Evolutionary conservation across 2,797 vertebrate genomes (phyloP).

Genomic region (Enteromius unitaeniatus): DNA sequence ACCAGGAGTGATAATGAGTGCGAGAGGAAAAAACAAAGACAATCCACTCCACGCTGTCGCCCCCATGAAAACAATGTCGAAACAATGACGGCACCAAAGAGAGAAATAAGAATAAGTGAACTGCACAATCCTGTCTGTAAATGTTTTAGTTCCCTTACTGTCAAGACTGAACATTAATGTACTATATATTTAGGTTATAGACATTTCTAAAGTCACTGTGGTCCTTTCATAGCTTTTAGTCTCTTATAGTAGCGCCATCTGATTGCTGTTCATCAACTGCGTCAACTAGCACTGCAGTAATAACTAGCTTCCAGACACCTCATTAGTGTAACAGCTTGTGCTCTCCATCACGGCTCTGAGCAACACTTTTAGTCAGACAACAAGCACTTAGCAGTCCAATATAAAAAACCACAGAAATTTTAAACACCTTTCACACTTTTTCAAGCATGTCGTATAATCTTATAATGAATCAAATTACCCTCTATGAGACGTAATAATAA

Average conservation of each 20-base stretch:
- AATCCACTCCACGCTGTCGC: slow-evolving; percentile 51
- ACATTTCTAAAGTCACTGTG: not conserved
- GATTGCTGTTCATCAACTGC: not conserved
- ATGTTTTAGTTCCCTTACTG: not conserved
- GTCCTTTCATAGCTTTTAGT: not conserved
- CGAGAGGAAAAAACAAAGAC: slow-evolving; percentile 64
- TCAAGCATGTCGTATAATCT: slow-evolving; percentile 1
- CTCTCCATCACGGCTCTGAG: slow-evolving; percentile 12
- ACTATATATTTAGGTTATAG: not conserved
- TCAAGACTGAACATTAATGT: not conserved
- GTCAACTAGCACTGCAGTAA: slow-evolving; percentile 18
- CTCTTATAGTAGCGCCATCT: slow-evolving; percentile 38
- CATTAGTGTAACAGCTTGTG: slow-evolving; percentile 38
- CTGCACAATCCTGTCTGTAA: slow-evolving; percentile 13
- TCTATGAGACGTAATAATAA: slow-evolving; percentile 6
- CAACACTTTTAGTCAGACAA: slow-evolving; percentile 13
- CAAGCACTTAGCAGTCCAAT: slow-evolving; percentile 1
- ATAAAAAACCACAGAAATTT: not conserved
- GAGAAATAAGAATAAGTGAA: slow-evolving; percentile 46
- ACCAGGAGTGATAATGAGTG: slow-evolving; percentile 74
- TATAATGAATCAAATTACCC: slow-evolving; percentile 2
- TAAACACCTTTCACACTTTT: slow-evolving; percentile 12
- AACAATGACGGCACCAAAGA: slow-evolving; percentile 56
- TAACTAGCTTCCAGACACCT: slow-evolving; percentile 33
- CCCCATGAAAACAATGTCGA: slow-evolving; percentile 59